A percentile compares a stretch with the other conserved stretches of the same genome.
Conservation (phyloP, 2,888 invertebrate genomes). For the Dastarcus helophoroides region DNA sequence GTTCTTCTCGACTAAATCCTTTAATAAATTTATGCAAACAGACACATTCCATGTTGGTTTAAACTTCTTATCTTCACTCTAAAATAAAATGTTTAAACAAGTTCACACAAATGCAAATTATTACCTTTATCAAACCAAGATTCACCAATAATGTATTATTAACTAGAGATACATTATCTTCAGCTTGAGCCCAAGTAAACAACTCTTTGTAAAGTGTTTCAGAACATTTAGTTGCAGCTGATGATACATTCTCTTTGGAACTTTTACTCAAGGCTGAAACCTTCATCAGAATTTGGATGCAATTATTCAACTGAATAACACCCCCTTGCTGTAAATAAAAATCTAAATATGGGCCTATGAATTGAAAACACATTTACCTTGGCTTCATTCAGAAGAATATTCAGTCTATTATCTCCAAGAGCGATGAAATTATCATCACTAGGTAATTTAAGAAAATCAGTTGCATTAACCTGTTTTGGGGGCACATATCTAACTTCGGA, state of each 20-base stretch:
- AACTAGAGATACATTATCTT: constrained; percentile 41
- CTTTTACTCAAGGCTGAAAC: constrained; percentile 45
- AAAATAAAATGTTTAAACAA: constrained; percentile 21
- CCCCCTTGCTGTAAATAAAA: constrained; percentile 21
- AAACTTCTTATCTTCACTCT: constrained; percentile 58
- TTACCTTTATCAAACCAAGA: constrained; percentile 62
- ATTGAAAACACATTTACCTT: constrained; percentile 23
- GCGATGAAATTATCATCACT: constrained; percentile 39
- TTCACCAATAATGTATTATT: constrained; percentile 55
- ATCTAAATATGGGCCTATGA: too few species aligned
- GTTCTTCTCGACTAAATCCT: constrained; percentile 39
- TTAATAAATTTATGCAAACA: constrained; percentile 48
- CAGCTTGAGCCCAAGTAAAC: constrained; percentile 41
- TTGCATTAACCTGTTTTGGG: constrained; percentile 21
- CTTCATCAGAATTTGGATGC: constrained; percentile 40
- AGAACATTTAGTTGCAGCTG: constrained; percentile 33
- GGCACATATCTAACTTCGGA: constrained; percentile 11
- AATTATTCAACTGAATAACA: constrained; percentile 29
- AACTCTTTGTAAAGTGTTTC: constrained; percentile 43
- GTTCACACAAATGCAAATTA: constrained; percentile 6
- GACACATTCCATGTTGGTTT: constrained; percentile 51
- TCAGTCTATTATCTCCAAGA: constrained; percentile 34
- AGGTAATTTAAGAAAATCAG: constrained; percentile 39
- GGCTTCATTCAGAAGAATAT: constrained; percentile 29
- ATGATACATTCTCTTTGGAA: constrained; percentile 38